Conservation (phyloP, 2,797 vertebrate genomes). For the Hypotaenidia okinawae region DNA sequence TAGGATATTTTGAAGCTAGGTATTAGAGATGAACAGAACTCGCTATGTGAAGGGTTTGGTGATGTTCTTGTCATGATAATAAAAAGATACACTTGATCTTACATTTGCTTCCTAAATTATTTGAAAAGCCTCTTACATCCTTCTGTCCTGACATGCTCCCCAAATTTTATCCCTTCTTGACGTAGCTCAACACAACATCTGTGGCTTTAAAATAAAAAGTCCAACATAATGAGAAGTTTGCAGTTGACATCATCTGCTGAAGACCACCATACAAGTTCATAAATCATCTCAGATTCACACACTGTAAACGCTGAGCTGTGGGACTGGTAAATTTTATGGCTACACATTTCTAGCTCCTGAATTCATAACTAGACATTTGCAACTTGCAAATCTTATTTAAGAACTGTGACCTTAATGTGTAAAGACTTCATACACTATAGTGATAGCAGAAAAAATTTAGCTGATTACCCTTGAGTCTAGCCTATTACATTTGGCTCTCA, state of each 20-base stretch:
- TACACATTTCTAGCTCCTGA: slow-evolving; percentile 47
- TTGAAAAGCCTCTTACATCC: not conserved
- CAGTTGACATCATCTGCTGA: not conserved
- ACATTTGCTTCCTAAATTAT: not conserved
- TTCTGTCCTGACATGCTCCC: not conserved
- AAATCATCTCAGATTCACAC: not conserved
- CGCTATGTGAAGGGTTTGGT: not conserved
- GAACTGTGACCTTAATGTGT: not conserved
- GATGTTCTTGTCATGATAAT: not conserved
- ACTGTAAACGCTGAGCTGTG: slow-evolving; percentile 16
- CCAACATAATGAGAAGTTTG: not conserved
- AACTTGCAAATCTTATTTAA: slow-evolving; percentile 54
- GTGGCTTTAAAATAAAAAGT: not conserved
- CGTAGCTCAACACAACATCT: not conserved
- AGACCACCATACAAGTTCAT: not conserved
- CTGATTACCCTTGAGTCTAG: not conserved
- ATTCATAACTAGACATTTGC: slow-evolving; percentile 41
- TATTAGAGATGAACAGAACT: not conserved
- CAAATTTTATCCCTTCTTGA: not conserved
- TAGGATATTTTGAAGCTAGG: not conserved
- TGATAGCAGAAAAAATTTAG: not conserved
- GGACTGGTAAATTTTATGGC: slow-evolving; percentile 33
- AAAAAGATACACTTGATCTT: not conserved
- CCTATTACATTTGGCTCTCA: not conserved
- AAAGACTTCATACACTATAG: not conserved